Evolutionary conservation across 2,113 vertebrate genomes (phyloP).

Genomic region (Chaenogobius annularis): DNA sequence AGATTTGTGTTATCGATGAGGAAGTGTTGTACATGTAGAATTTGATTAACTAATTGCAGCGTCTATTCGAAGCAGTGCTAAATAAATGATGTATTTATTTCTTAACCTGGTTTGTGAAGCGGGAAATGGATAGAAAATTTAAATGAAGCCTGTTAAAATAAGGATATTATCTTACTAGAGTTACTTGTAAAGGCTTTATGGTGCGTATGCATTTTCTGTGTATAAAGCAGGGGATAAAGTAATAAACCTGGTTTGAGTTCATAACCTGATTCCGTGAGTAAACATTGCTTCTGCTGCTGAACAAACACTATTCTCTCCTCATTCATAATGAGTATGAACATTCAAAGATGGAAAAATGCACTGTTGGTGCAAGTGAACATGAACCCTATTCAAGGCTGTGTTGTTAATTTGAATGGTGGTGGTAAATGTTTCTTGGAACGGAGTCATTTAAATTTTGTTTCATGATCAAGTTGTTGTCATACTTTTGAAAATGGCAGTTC

Average conservation of each 20-base stretch:
- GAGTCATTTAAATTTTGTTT: slow-evolving; percentile 12
- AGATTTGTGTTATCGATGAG: background rate
- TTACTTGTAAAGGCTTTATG: background rate
- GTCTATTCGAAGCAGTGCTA: too few species aligned
- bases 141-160: background rate
- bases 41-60: too few species aligned
- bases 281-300: background rate
- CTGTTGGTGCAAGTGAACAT: slow-evolving; percentile 14
- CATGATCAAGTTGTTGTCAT: slow-evolving; percentile 22
- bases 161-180: background rate
- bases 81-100: background rate
- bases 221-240: background rate
- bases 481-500: slow-evolving; percentile 8
- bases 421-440: slow-evolving; percentile 4
- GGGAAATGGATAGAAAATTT: background rate
- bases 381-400: background rate
- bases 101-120: background rate
- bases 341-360: slow-evolving; percentile 8
- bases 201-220: background rate
- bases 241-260: background rate
- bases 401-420: background rate
- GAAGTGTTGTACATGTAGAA: background rate
- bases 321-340: slow-evolving; percentile 11
- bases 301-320: slow-evolving; percentile 26
- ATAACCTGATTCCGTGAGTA: background rate